Conservation (phyloP, 2,113 vertebrate genomes). For the Stigmatopora nigra region DNA sequence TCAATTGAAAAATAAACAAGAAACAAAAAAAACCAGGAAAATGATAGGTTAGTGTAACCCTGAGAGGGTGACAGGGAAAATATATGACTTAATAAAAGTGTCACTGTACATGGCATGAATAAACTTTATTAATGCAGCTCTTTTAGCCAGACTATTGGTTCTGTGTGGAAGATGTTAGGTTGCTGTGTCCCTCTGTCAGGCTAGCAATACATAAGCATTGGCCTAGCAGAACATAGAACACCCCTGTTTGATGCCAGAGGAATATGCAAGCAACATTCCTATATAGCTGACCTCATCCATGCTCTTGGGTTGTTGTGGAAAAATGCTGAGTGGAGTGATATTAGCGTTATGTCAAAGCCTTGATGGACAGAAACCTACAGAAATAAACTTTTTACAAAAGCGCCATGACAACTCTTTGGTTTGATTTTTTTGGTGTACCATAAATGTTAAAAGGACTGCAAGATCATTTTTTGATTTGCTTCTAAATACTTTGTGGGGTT, state of each 20-base stretch:
- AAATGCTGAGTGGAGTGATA: slow-evolving; percentile 47
- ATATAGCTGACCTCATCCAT: slow-evolving; percentile 47
- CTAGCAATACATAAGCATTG: slow-evolving; percentile 14
- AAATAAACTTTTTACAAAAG: background rate
- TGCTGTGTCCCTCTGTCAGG: slow-evolving; percentile 20
- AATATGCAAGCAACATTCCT: slow-evolving; percentile 36
- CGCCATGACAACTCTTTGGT: too few species aligned
- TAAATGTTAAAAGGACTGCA: too few species aligned
- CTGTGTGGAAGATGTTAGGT: slow-evolving; percentile 15
- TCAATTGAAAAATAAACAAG: too few species aligned
- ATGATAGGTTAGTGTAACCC: too few species aligned
- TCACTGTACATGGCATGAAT: slow-evolving; percentile 46
- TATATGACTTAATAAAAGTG: slow-evolving; percentile 49
- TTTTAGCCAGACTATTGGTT: slow-evolving; percentile 9
- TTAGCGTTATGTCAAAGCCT: slow-evolving; percentile 2
- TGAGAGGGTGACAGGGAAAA: slow-evolving; percentile 10
- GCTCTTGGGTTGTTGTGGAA: slow-evolving; percentile 18
- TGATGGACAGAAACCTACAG: slow-evolving; percentile 16
- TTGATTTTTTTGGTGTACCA: too few species aligned
- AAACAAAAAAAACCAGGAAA: too few species aligned
- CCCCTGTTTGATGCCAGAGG: slow-evolving; percentile 29
- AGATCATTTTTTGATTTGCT: too few species aligned
- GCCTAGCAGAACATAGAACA: slow-evolving; percentile 29
- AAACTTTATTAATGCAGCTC: slow-evolving; percentile 46
- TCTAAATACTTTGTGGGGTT: too few species aligned